Evolutionary conservation across 1,140 invertebrate genomes (phyloP), one percentile per base, ranked within the genome.

Genomic region (Hermetia illucens): DNA sequence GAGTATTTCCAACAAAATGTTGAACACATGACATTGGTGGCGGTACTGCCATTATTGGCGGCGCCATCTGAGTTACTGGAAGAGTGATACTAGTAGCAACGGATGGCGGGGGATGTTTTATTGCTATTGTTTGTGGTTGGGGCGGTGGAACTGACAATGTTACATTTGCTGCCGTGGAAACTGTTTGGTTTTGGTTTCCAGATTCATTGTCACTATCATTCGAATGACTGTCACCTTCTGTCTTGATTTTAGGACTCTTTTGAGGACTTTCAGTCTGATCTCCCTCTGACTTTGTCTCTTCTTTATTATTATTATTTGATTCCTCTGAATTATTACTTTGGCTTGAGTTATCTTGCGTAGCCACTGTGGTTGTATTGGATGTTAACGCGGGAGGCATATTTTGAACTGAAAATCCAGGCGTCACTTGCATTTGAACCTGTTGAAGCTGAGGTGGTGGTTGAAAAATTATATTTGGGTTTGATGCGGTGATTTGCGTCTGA

Each of bases 1-100:
- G 13, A 16, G 39, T 40, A 13, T 34, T 40, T n/a, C 39, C 39
- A n/a, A 40, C 39, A 10, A 40, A 25, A 17, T 40, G 39, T 22
- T 40, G 39, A 10, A 39, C 38, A 13, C 29, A 19, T 4, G 4
- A n/a, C 5, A 34, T 40, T 17, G 39, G 39, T 25, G 39, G 39
- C 6, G 39, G 39, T n/a, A 40, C 32, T 5, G 39, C 10, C 39
- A 40, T 40, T 16, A 33, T 33, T 2, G 38, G 38, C 5, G 35
- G n/a, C 5, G 35, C 15, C 4, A 24, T 17, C 12, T 34, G 32
- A 5, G 32, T 34, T 12, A 19, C 17, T 5, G 32, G 24, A 27
- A 27, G 13, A 9, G 24, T 27, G 13, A 27, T 27, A 8, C 8
- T 9, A 13, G 24, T 27, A 8, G 13, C 5, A 20, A 18, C 12